Percentiles rank a stretch among this genome's conserved stretches.
Conservation (phyloP, 1,140 invertebrate genomes). For the Pomacea maculata region DNA sequence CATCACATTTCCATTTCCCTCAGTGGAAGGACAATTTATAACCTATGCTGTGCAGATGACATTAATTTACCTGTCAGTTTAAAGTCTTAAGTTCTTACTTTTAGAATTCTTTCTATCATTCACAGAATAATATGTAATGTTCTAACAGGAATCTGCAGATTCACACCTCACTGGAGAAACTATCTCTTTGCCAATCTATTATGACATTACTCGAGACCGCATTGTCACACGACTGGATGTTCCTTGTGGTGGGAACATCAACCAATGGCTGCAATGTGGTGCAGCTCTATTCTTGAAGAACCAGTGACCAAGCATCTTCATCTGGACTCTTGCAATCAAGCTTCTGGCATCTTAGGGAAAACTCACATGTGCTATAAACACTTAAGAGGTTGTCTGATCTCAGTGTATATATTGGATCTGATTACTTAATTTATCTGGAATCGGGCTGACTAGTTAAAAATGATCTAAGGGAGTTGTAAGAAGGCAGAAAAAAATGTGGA, state of each 20-base stretch:
- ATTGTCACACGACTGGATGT: constrained; percentile 68
- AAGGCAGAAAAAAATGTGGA: too few relatives aligned
- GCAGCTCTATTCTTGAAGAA: constrained; percentile 70
- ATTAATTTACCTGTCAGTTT: too few relatives aligned
- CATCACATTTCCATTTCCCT: too few relatives aligned
- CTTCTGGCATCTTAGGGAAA: background rate
- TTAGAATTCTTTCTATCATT: background rate
- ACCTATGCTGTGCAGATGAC: too few relatives aligned
- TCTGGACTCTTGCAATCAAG: background rate
- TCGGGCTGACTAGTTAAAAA: background rate
- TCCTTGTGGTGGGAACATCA: constrained; percentile 67
- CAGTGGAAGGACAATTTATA: too few relatives aligned
- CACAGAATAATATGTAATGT: background rate
- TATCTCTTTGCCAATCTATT: constrained; percentile 71
- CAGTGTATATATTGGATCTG: background rate
- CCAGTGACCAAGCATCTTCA: constrained; percentile 31
- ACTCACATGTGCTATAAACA: background rate
- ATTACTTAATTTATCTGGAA: background rate
- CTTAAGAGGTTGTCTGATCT: background rate
- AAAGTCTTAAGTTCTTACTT: background rate
- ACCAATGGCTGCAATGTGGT: constrained; percentile 70
- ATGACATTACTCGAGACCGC: constrained; percentile 67
- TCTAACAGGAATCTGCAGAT: constrained; percentile 49
- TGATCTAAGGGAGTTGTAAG: too few relatives aligned
- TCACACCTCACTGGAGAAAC: constrained; percentile 58